Percentiles rank a stretch among this genome's conserved stretches.
Evolutionary conservation across 2,888 invertebrate genomes (phyloP).

Genomic region (Gymnocheta viridis): DNA sequence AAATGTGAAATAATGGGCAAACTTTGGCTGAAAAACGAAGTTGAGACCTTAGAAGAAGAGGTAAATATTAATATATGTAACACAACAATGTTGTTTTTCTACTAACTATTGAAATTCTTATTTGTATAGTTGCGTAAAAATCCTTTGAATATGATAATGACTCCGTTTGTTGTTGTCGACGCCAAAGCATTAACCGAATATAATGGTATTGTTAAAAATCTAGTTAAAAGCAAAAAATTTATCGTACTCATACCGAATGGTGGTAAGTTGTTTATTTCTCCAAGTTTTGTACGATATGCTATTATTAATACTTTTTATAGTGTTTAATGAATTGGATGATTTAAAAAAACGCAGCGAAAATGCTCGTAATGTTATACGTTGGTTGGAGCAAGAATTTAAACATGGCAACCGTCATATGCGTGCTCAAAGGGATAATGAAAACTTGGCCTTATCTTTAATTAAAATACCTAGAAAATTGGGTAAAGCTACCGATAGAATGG

Average conservation of each 20-base stretch:
- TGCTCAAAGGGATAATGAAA: conserved; percentile 93
- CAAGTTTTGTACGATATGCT: background rate
- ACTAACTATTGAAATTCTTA: conserved; percentile 13
- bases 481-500: conserved; percentile 77
- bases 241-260: conserved; percentile 93
- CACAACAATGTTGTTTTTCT: background rate
- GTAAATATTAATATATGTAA: conserved; percentile 77
- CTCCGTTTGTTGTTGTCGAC: conserved; percentile 94
- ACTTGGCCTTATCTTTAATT: conserved; percentile 87
- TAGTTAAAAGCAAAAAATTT: conserved; percentile 91
- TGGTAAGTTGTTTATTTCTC: conserved; percentile 84
- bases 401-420: conserved; percentile 93
- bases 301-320: conserved; percentile 82
- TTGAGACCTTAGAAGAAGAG: conserved; percentile 91
- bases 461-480: conserved; percentile 91
- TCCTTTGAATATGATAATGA: conserved; percentile 83
- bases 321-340: conserved; percentile 93
- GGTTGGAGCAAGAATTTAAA: conserved; percentile 94
- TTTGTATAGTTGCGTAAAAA: conserved; percentile 76
- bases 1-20: conserved; percentile 88
- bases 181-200: conserved; percentile 90
- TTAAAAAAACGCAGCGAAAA: conserved; percentile 92
- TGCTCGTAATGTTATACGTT: conserved; percentile 95
- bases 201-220: conserved; percentile 89
- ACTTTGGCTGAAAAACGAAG: conserved; percentile 94